Evolutionary conservation across 2,113 vertebrate species (phyloP).

Genomic region (Seriola aureovittata): DNA sequence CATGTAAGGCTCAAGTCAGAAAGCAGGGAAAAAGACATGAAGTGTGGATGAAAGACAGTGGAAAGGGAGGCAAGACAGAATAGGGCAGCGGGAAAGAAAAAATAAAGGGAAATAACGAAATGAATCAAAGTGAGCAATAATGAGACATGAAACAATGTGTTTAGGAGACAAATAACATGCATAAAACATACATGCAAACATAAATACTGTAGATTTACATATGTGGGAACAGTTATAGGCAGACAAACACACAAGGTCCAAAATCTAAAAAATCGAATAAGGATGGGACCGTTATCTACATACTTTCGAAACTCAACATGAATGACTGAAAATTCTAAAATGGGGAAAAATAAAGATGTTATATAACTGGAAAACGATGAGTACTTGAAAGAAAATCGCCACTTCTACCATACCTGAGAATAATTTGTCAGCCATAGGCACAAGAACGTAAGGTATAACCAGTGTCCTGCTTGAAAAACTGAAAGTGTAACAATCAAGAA

Average conservation of each 20-base stretch:
- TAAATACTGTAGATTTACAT: background rate
- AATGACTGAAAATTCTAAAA: background rate
- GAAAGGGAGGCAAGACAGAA: background rate
- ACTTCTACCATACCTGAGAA: background rate
- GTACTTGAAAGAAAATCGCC: background rate
- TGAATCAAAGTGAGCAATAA: background rate
- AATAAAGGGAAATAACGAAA: background rate
- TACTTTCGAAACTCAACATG: background rate
- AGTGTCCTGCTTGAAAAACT: background rate
- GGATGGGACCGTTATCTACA: background rate
- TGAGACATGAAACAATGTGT: background rate
- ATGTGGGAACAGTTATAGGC: background rate
- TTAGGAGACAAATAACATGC: background rate
- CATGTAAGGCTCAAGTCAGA: slow-evolving; percentile 18
- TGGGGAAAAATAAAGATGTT: background rate
- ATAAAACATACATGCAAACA: background rate
- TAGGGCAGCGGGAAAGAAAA: background rate
- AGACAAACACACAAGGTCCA: background rate
- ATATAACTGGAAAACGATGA: background rate
- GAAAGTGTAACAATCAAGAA: background rate
- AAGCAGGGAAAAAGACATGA: slow-evolving; percentile 2
- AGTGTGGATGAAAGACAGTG: slow-evolving; percentile 23
- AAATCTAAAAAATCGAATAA: background rate
- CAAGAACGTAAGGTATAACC: background rate
- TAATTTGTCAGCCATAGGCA: background rate